Evolutionary conservation across 2,888 invertebrate species (phyloP).

Genomic region (Andrena haemorrhoa): DNA sequence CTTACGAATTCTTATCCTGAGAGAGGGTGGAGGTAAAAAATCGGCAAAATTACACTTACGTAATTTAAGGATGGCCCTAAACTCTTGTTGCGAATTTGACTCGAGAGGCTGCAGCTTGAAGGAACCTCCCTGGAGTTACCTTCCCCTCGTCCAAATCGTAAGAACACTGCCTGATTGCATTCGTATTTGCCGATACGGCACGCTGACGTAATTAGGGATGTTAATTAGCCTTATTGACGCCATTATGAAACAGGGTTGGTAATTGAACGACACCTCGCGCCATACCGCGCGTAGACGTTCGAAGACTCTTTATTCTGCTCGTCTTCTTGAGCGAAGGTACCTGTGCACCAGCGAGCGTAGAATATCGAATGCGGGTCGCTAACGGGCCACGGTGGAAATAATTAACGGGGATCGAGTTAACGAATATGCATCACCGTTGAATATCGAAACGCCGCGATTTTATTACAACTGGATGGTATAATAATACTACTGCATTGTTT

Average conservation of each 20-base stretch:
- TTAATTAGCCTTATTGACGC: constrained; percentile 25
- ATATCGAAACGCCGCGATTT: neutral
- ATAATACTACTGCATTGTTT: neutral
- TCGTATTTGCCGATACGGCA: constrained; percentile 11
- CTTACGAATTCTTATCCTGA: too few species aligned
- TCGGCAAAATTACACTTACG: too few species aligned
- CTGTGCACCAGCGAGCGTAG: neutral
- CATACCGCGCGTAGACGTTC: constrained; percentile 1
- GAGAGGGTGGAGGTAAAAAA: too few species aligned
- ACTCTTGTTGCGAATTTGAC: too few species aligned
- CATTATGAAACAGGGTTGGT: constrained; percentile 12
- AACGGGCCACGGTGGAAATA: constrained; percentile 22
- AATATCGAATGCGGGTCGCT: constrained; percentile 2
- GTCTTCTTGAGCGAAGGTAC: neutral
- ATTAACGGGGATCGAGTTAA: constrained; percentile 21
- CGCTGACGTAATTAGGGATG: constrained; percentile 27
- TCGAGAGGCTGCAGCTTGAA: too few species aligned
- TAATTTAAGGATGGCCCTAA: too few species aligned
- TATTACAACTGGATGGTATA: neutral
- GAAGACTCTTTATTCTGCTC: neutral
- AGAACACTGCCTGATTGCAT: constrained; percentile 20
- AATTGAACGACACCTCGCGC: constrained; percentile 16
- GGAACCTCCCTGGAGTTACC: too few species aligned
- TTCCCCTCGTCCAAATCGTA: too few species aligned
- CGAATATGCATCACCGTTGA: constrained; percentile 29